Evolutionary conservation across 1,140 invertebrate species (phyloP), one percentile per base, ranked within the genome.

Genomic region (Atta texana): DNA sequence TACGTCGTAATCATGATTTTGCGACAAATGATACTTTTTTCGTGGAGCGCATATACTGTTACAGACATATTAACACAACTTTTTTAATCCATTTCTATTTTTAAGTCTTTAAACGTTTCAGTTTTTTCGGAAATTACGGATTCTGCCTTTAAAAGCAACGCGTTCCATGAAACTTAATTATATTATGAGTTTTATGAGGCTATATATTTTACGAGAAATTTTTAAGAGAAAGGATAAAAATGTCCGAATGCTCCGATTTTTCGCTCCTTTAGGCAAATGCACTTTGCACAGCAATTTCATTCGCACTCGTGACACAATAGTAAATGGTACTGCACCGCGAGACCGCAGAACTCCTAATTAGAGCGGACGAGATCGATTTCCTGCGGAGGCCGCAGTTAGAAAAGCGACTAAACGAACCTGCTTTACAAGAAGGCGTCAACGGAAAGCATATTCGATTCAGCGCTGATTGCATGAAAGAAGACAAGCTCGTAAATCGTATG

Each of bases 291-390:
- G 59, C 55, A 84, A 86, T 81, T 80, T 64, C 51, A 88, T 68
- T 80, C 63, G 55, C 16, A 28, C 18, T 85, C 34, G 87, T 55
- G 75, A 16, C 53, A 51, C 55, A 78, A 80, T 80, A 55, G 61
- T 77, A 72, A 81, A 61, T 64, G 59, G 57, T 49, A 68, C 61
- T 34, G 85, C 72, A 55, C 12, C 69, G 76, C 53, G 71, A 34
- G 66, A 85, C 82, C 71, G 69, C 59, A 63, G 55, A 89, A 89
- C 72, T 69, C 77, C 63, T 88, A 90, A 90, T 90, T 90, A 88
- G 75, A 88, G 44, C 80, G 69, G 75, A 55, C 57, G 74, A 80
- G 63, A 90, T 90, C 86, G 86, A 88, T 90, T 87, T 81, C 61
- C 44, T 72, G 85, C 77, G 64, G 66, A 64, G 59, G 28, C 80